Base-by-base conservation (phyloP, 2,797 vertebrate genomes). In the Lacerta agilis region DNA sequence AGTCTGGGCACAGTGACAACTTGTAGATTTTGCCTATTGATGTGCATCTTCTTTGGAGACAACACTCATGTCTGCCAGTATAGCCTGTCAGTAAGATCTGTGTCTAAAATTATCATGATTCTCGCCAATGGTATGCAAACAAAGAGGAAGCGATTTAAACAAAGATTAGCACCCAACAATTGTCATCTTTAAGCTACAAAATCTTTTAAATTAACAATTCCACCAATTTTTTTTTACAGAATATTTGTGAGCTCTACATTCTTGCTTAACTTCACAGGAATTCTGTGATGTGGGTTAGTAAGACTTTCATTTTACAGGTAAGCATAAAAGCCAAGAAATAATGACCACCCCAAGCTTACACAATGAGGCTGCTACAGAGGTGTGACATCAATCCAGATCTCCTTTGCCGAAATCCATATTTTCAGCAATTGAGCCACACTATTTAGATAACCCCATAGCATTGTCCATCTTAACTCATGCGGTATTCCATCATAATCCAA, bases 1-100 rank as follows among this genome's bases (percentile, higher is more conserved):
- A 88, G 95, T 96, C 94, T 95, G 95, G 95, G 95, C 95, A 96
- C 88, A 0, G 93, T 96, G 95, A 95, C 95, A 96, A 95, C 90
- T 94, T 90, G 90, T 85, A 93, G 94, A 94, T 95, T 95, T 95
- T 86, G 91, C 92, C 92, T 93, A 33, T 91, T 90, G 89, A 94
- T 90, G 89, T 93, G 90, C 93, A 94, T 86, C 95, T 95, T 94
- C 89, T 92, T 89, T 92, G 89, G 94, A 90, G 89, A 89, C 5
- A 0, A 85, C 82, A 77, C 55, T 93, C 71, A 58, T 87, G 89
- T 94, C 88, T 79, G 88, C 89, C 94, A 93, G 92, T 86, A 92
- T 92, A 95, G 85, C 92, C 86, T 58, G 43, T 91, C 91, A 84
- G 89, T 83, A 71, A 58, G 58, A 85, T 89, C 71, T 94, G 93